phyloP scores from a whole-genome alignment of 2,888 invertebrate species.

The Andrena praecox region DNA sequence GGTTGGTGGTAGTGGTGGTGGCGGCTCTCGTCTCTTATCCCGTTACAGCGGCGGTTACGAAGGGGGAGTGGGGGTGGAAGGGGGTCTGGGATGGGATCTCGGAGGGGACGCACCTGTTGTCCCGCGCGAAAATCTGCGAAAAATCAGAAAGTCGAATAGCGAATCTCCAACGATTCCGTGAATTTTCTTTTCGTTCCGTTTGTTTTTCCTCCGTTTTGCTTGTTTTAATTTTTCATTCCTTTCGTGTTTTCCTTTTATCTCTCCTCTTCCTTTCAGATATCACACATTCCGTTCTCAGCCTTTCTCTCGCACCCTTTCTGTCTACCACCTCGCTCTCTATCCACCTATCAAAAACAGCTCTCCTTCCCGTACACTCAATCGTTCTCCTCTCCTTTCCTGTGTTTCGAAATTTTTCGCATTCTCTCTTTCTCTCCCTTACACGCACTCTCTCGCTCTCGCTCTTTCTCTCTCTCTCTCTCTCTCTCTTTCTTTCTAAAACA shows the following conservation, averaged over 20 bases:
- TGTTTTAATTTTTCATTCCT: constrained; percentile 21
- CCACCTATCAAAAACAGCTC: constrained; percentile 42
- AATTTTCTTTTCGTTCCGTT: constrained; percentile 34
- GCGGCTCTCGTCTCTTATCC: constrained; percentile 52
- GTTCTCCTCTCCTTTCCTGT: constrained; percentile 52
- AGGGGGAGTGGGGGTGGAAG: constrained; percentile 27
- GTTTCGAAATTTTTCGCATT: constrained; percentile 16
- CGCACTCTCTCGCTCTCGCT: constrained; percentile 21
- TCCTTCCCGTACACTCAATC: constrained; percentile 61
- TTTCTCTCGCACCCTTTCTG: constrained; percentile 59
- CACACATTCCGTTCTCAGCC: constrained; percentile 48
- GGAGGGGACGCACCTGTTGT: constrained; percentile 80
- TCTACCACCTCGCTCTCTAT: constrained; percentile 55
- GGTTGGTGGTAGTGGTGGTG: constrained; percentile 48
- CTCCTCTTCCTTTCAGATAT: constrained; percentile 13
- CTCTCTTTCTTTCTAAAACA: constrained; percentile 17
- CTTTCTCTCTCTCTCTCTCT: constrained; percentile 15
- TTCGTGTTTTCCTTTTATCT: constrained; percentile 35
- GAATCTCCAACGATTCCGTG: constrained; percentile 71
- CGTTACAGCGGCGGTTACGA: constrained; percentile 64
- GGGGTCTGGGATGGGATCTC: constrained; percentile 62
- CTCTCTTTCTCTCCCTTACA: constrained; percentile 21
- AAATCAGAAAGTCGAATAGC: constrained; percentile 80
- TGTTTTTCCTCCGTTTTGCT: constrained; percentile 14
- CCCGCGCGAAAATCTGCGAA: constrained; percentile 82